These are phyloP conservation scores for Pristionchus japonicus DNA, from an alignment of 2,888 invertebrate genomes.

Conservation along the genomic window DNA sequence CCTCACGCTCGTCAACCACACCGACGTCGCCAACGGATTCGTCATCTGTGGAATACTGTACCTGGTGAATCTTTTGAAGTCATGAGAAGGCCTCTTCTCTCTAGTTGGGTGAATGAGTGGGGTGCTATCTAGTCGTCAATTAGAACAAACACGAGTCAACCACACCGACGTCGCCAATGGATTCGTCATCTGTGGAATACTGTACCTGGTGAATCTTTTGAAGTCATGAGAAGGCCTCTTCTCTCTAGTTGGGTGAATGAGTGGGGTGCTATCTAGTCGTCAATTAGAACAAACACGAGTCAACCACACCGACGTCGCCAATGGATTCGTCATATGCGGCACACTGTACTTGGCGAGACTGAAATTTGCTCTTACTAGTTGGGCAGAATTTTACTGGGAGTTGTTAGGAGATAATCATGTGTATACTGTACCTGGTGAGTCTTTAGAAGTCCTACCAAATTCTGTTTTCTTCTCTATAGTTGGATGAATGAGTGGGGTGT, in stretches of 20 bases:
- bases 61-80: conserved; percentile 56
- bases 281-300: too few relatives aligned
- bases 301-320: conserved; percentile 72
- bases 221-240: background rate
- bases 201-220: conserved; percentile 67
- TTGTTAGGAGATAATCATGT: too few relatives aligned
- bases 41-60: conserved; percentile 75
- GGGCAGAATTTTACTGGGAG: too few relatives aligned
- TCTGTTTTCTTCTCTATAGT: too few relatives aligned
- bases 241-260: too few relatives aligned
- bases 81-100: background rate
- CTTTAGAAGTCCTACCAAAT: too few relatives aligned
- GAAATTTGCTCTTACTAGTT: too few relatives aligned
- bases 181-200: conserved; percentile 74
- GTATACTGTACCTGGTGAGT: too few relatives aligned
- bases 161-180: conserved; percentile 73
- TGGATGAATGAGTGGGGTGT: too few relatives aligned
- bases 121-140: too few relatives aligned
- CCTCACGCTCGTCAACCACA: conserved; percentile 73
- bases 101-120: too few relatives aligned
- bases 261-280: too few relatives aligned
- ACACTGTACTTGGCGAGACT: conserved; percentile 59
- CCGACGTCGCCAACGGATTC: conserved; percentile 72
- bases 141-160: conserved; percentile 72
- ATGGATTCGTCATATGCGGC: conserved; percentile 75